Conservation (phyloP, 2,888 invertebrate species). For the Hartigia nigra region DNA sequence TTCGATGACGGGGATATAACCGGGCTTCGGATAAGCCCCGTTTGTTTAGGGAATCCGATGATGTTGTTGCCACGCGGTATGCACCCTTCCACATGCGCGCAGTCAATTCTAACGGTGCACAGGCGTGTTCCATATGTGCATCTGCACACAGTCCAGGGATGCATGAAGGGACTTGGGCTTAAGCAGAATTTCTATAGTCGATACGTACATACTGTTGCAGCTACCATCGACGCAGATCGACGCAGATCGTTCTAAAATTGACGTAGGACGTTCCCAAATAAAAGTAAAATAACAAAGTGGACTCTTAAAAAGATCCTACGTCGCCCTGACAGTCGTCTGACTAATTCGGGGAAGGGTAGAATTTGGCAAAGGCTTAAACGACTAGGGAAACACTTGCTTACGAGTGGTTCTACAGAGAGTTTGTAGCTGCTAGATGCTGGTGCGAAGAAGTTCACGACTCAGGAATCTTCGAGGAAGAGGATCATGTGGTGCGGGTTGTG, state of each 20-base stretch:
- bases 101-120: not conserved
- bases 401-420: not conserved
- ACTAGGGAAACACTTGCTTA: not conserved
- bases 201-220: not conserved
- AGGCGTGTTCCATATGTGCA: not conserved
- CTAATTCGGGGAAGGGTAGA: not conserved
- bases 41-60: constrained; percentile 53
- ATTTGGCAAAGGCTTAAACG: not conserved
- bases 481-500: not conserved
- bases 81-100: not conserved
- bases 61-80: constrained; percentile 43
- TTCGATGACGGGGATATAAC: constrained; percentile 34
- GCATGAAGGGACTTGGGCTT: not conserved
- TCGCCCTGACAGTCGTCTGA: too few relatives aligned
- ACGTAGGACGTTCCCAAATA: too few relatives aligned
- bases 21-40: constrained; percentile 38
- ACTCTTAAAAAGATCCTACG: not conserved
- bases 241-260: not conserved
- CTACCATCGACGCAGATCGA: not conserved
- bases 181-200: not conserved
- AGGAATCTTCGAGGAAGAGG: not conserved
- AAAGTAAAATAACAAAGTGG: not conserved
- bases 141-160: not conserved
- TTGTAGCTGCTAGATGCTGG: not conserved
- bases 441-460: not conserved